Conservation (phyloP, 1,140 invertebrate genomes). For the Acromyrmex charruanus region DNA sequence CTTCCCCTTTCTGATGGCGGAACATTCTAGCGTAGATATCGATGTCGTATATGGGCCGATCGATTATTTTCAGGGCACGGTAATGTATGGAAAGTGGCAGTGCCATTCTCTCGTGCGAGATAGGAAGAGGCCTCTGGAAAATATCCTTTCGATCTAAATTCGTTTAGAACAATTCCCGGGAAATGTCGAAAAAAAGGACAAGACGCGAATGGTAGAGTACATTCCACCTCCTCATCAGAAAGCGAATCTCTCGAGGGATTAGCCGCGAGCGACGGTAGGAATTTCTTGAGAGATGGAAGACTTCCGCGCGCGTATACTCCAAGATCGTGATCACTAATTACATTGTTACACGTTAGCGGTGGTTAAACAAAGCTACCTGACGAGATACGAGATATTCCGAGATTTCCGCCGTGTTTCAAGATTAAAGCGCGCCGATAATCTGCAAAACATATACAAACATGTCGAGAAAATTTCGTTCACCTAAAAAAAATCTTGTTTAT, state of each 20-base stretch:
- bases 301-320: slow-evolving; percentile 21
- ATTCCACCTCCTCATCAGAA: background rate
- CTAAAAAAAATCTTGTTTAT: background rate
- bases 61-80: slow-evolving; percentile 25
- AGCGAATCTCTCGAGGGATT: slow-evolving; percentile 25
- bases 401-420: slow-evolving; percentile 32
- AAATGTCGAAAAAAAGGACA: slow-evolving; percentile 3
- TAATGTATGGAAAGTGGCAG: slow-evolving; percentile 15
- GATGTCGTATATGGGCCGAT: slow-evolving; percentile 10
- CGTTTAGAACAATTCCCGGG: background rate
- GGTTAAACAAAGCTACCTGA: slow-evolving; percentile 40
- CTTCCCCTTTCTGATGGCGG: slow-evolving; percentile 14
- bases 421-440: slow-evolving; percentile 49
- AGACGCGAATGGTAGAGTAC: background rate
- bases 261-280: slow-evolving; percentile 6
- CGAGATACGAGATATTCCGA: slow-evolving; percentile 26
- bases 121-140: background rate
- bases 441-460: slow-evolving; percentile 18
- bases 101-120: background rate
- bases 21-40: background rate
- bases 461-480: background rate
- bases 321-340: slow-evolving; percentile 59
- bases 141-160: slow-evolving; percentile 16
- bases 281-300: slow-evolving; percentile 54
- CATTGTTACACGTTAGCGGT: slow-evolving; percentile 55